These are phyloP conservation scores for Schizotus pectinicornis DNA, from an alignment of 2,888 invertebrate species.

Conservation along the genomic window DNA sequence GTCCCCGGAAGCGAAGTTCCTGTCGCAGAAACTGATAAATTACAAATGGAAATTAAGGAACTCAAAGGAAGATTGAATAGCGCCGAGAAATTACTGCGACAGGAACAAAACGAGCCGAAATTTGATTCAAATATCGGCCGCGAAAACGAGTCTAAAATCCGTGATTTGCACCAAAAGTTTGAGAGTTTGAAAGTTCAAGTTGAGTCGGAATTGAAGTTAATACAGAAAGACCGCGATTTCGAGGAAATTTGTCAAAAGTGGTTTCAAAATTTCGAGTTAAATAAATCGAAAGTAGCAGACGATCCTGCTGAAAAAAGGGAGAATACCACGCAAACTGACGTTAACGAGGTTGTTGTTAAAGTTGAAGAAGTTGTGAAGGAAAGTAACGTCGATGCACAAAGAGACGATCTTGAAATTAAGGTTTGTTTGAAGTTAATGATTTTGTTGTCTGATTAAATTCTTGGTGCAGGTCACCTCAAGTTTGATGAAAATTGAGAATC, in stretches of 20 bases:
- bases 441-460: background rate
- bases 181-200: slow-evolving; percentile 52
- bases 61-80: slow-evolving; percentile 68
- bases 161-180: slow-evolving; percentile 46
- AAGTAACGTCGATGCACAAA: slow-evolving; percentile 35
- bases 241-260: slow-evolving; percentile 64
- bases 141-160: slow-evolving; percentile 27
- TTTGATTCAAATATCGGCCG: background rate
- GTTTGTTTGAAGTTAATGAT: slow-evolving; percentile 22
- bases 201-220: slow-evolving; percentile 56
- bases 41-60: slow-evolving; percentile 69
- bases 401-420: slow-evolving; percentile 37
- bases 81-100: slow-evolving; percentile 63
- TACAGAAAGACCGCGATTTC: slow-evolving; percentile 63
- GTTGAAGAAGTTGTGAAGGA: slow-evolving; percentile 38
- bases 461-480: slow-evolving; percentile 45
- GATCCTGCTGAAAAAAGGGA: slow-evolving; percentile 27
- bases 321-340: slow-evolving; percentile 49
- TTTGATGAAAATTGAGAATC: slow-evolving; percentile 50
- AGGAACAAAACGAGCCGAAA: slow-evolving; percentile 45
- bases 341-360: slow-evolving; percentile 15
- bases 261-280: slow-evolving; percentile 54
- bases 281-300: slow-evolving; percentile 43
- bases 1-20: slow-evolving; percentile 43
- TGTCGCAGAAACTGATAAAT: slow-evolving; percentile 66